phyloP scores from a whole-genome alignment of 1,140 invertebrate genomes.

The Papilio machaon region DNA sequence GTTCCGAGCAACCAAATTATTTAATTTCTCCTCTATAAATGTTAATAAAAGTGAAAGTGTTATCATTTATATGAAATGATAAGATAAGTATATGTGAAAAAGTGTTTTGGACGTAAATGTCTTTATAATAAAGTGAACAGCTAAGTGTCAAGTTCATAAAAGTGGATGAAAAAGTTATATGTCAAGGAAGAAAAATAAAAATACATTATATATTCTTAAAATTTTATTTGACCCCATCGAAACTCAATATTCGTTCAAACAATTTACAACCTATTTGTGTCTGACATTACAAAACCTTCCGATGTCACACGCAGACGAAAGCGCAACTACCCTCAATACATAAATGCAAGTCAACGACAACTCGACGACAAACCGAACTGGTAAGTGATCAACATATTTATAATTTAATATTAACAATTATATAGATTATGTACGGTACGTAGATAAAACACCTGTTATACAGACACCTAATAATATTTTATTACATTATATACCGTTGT shows the following conservation, averaged over 20 bases:
- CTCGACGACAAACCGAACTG: constrained; percentile 53
- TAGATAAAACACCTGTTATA: constrained; percentile 78
- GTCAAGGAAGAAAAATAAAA: constrained; percentile 51
- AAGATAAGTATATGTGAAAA: constrained; percentile 8
- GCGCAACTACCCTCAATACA: constrained; percentile 53
- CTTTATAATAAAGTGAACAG: too few relatives aligned
- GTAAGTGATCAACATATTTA: constrained; percentile 77
- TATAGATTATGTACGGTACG: constrained; percentile 76
- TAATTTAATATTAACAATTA: constrained; percentile 81
- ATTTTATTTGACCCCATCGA: constrained; percentile 79
- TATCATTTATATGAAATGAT: neutral
- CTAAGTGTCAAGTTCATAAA: neutral
- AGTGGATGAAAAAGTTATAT: neutral
- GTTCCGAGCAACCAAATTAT: too few relatives aligned
- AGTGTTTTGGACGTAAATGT: too few relatives aligned
- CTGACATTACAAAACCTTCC: constrained; percentile 62
- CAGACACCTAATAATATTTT: constrained; percentile 75
- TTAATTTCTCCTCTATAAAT: too few relatives aligned
- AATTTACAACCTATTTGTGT: constrained; percentile 73
- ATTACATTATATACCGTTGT: constrained; percentile 65
- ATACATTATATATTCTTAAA: constrained; percentile 71
- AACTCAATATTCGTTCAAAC: constrained; percentile 76
- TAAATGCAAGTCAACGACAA: constrained; percentile 34
- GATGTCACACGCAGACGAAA: constrained; percentile 52
- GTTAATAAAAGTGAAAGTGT: neutral